phyloP scores from a whole-genome alignment of 1,140 invertebrate species.

The Ladona fulva region DNA sequence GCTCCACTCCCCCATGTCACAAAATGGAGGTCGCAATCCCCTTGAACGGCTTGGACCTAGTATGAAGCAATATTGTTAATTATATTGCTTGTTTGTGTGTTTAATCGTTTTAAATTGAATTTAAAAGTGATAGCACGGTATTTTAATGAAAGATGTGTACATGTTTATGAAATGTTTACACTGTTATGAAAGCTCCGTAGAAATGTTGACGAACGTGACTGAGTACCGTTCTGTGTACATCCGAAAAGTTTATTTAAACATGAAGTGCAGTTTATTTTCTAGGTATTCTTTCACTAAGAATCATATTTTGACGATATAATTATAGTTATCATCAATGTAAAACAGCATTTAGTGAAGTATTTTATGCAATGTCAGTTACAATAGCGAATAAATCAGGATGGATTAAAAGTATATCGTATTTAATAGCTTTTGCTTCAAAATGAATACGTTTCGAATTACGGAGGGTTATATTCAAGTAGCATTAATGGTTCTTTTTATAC shows the following conservation, averaged over 20 bases:
- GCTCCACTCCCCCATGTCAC: slow-evolving; percentile 46
- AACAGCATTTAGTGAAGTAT: too few species aligned
- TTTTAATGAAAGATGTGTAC: background rate
- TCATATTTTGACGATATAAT: background rate
- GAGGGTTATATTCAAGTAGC: too few species aligned
- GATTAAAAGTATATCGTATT: too few species aligned
- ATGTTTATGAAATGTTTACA: background rate
- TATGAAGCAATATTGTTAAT: background rate
- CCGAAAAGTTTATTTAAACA: background rate
- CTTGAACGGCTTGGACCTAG: slow-evolving; percentile 1
- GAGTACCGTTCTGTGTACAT: slow-evolving; percentile 4
- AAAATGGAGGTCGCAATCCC: slow-evolving; percentile 42
- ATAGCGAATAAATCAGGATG: too few species aligned
- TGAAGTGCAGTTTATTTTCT: background rate
- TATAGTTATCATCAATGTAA: too few species aligned
- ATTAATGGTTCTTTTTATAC: too few species aligned
- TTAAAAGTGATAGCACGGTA: background rate
- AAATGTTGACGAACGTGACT: slow-evolving; percentile 5
- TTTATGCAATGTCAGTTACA: too few species aligned
- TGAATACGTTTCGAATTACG: too few species aligned
- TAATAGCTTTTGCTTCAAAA: too few species aligned
- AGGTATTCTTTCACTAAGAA: background rate
- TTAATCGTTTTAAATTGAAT: background rate
- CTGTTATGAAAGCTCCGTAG: background rate
- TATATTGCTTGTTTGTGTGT: background rate